Base-by-base conservation (phyloP, 1,140 invertebrate species). In the Polypedilum pembai region DNA sequence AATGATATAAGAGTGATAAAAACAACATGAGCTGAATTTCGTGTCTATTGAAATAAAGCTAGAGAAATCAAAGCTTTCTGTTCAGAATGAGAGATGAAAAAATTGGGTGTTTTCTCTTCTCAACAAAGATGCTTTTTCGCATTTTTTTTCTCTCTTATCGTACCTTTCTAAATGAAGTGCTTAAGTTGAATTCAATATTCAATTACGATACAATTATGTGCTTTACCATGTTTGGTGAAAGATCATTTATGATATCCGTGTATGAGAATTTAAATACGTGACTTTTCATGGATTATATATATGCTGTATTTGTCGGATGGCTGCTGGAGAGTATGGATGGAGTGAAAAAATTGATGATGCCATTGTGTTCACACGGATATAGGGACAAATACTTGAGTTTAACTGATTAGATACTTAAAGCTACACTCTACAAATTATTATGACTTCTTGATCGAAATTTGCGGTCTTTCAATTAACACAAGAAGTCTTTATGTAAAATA, bases 31-130 rank as follows among this genome's bases (percentile, higher is more conserved):
- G 1, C 5, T 33, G 5, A 33, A 33, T 33, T 33, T 33, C 24
- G 24, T 33, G 24, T 5, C 1, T 33, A 33, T 33, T 5, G 5
- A 33, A 33, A 33, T 33, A 33, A 33, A 33, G 24, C 24, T 33
- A 33, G 1, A 33, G 5, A 33, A 33, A 5, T n/a, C n/a, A 5
- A 33, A 33, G 24, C 24, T 33, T 33, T 33, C 24, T 33, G 24
- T 33, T 33, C n/a, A 33, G 15, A n/a, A 56, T 15, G 12, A 56
- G n/a, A 56, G 45, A 56, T n/a, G n/a, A 56, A 56, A 56, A 56
- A 56, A 56, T 56, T 56, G 45, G 45, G 45, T 56, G 45, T 56
- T 56, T 56, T 56, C 45, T 56, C 45, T 56, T 56, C n/a, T n/a
- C n/a, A 12, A 12, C 12, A 56, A 56, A 56, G 45, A 56, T 56